Conservation (phyloP, 2,797 vertebrate species). For the Telmatherina bonti region DNA sequence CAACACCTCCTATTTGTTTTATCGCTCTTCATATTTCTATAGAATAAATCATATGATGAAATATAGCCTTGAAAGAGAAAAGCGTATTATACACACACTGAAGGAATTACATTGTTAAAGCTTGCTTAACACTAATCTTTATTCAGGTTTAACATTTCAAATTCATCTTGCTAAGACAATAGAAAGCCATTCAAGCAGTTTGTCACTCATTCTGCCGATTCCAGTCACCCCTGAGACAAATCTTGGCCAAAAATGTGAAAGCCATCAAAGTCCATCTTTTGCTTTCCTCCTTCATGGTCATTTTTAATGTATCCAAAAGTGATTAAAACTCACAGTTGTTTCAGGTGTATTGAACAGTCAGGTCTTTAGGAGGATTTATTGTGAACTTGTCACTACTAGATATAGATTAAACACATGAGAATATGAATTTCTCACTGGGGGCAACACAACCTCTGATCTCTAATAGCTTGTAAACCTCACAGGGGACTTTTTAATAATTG, state of each 20-base stretch:
- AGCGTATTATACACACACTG: not conserved
- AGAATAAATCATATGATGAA: not conserved
- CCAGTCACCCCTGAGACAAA: constrained; percentile 28
- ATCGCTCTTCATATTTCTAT: not conserved
- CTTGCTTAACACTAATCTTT: not conserved
- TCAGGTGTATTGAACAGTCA: constrained; percentile 6
- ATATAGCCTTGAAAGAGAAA: not conserved
- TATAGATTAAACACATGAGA: constrained; percentile 37
- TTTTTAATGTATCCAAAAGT: no score
- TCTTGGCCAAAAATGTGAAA: constrained; percentile 31
- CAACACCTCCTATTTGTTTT: not conserved
- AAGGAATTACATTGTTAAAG: not conserved
- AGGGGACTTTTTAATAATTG: constrained; percentile 39
- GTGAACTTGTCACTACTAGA: constrained; percentile 39
- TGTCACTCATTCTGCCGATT: constrained; percentile 32
- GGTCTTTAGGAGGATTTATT: constrained; percentile 28
- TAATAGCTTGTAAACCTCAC: constrained; percentile 52
- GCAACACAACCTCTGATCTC: constrained; percentile 38
- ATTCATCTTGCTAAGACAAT: constrained; percentile 5
- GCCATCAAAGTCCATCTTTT: constrained; percentile 14
- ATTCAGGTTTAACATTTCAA: not conserved
- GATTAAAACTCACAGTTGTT: constrained; percentile 10
- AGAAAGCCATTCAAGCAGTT: constrained; percentile 11
- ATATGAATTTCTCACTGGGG: constrained; percentile 40
- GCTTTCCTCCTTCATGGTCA: constrained; percentile 7